Percentiles rank a stretch among this genome's conserved stretches.
These are phyloP conservation scores for Lithosia quadra DNA, from an alignment of 2,888 invertebrate species.

Conservation along the genomic window DNA sequence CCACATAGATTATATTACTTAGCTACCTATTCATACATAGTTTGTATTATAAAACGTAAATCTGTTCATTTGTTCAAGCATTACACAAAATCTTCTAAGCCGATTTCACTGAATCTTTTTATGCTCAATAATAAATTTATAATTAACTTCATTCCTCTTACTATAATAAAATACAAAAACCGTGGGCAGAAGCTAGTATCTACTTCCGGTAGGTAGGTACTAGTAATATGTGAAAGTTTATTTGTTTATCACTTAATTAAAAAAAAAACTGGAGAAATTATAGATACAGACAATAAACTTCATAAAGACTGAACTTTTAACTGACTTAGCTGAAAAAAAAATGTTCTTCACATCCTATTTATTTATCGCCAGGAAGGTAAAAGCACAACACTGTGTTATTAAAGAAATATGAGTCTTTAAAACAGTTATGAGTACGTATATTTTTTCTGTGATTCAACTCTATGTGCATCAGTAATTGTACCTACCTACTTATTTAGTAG, in stretches of 20 bases:
- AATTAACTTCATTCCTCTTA: conserved; percentile 27
- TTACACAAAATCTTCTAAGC: background rate
- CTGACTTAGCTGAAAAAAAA: no score
- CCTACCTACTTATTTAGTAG: no score
- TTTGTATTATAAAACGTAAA: background rate
- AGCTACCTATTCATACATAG: background rate
- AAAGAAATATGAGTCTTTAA: no score
- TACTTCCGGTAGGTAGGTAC: background rate
- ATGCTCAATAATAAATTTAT: background rate
- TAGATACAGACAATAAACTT: background rate
- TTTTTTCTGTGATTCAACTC: no score
- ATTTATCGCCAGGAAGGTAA: no score
- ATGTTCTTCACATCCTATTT: no score
- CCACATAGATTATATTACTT: background rate
- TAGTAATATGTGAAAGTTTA: background rate
- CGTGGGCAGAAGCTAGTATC: conserved; percentile 16
- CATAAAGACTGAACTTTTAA: no score
- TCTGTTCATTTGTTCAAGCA: background rate
- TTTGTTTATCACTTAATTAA: background rate
- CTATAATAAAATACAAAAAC: conserved; percentile 19
- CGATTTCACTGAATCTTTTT: conserved; percentile 1
- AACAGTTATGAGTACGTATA: no score
- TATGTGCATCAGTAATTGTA: background rate
- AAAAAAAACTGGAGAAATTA: background rate
- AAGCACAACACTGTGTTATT: no score